Percentiles rank a stretch among this genome's conserved stretches.
Evolutionary conservation across 2,888 invertebrate genomes (phyloP).

Genomic region (Adineta ricciae): DNA sequence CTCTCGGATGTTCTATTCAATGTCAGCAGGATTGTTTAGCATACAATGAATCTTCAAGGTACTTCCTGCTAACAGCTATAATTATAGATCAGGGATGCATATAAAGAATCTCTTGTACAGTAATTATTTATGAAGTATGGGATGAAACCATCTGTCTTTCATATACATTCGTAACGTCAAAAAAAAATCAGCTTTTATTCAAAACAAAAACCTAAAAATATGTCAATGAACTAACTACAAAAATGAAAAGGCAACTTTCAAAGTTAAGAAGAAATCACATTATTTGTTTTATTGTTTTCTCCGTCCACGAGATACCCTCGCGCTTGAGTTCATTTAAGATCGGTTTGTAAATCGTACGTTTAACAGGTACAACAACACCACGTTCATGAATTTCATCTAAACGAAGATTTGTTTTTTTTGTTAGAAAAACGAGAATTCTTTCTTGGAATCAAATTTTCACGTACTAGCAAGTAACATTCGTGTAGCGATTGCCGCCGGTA

Average conservation of each 20-base stretch:
- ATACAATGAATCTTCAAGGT: neutral
- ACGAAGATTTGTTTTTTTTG: no score
- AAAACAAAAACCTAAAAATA: neutral
- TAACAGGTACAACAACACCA: slow-evolving; percentile 81
- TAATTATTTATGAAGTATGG: neutral
- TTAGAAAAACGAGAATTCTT: no score
- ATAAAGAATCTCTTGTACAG: neutral
- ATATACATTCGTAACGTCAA: neutral
- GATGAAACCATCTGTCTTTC: neutral
- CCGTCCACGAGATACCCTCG: slow-evolving; percentile 67
- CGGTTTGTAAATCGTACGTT: slow-evolving; percentile 77
- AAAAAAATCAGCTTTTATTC: neutral
- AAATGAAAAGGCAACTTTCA: neutral
- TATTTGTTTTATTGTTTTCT: slow-evolving; percentile 25
- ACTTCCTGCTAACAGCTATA: neutral
- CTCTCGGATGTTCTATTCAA: neutral
- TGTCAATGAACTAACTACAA: neutral
- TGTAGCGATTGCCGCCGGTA: slow-evolving; percentile 84
- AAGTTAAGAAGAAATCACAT: neutral
- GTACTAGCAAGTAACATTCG: slow-evolving; percentile 92
- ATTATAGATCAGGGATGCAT: neutral
- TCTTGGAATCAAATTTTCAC: slow-evolving; percentile 35
- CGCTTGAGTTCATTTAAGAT: slow-evolving; percentile 72
- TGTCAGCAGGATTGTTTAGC: neutral
- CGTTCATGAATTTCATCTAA: slow-evolving; percentile 87